Evolutionary conservation across 2,113 vertebrate species (phyloP), one percentile per base, ranked within the genome.

Genomic region (Sardina pilchardus): DNA sequence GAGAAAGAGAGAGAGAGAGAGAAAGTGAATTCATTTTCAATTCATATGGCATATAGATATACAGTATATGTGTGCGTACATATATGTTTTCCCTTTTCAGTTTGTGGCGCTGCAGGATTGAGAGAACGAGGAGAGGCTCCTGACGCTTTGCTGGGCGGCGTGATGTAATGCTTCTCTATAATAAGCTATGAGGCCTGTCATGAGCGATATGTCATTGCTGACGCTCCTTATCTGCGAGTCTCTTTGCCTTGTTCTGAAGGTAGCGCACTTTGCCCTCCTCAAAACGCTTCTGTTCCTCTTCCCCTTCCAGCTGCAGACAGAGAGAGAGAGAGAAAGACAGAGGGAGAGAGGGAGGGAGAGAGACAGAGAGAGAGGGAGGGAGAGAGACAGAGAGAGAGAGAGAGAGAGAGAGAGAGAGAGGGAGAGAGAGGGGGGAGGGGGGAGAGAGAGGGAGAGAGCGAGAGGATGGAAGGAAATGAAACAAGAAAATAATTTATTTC

Each of bases 181-280:
- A 81, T 85, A 50, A 43, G 34, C 36, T 36, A 80, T 45, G 48
- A 50, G 39, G 53, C 14, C 48, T 84, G 30, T 50, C 7, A 39
- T 21, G 6, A 6, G 36, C 39, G n/a, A 42, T 7, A 6, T 2
- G 0, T 96, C 90, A 97, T 89, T 91, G 91, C 86, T 93, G 92
- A 5, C 86, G 81, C 83, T 93, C 92, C 89, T 93, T 91, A 0
- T 95, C 93, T 30, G 93, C 93, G n/a, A 96, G 93, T 67, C 98
- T 93, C 92, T 97, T 98, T 1, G 96, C 95, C 93, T 99, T 99
- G 63, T 95, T 97, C 91, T 97, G 96, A 82, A 98, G 95, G 93
- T 99, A 99, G 83, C 97, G 95, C 1, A 90, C 94, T 87, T 98
- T 96, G 48, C 98, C 98, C 84, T 99, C 98, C 36, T 99, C 97